Percentiles rank a stretch among this genome's conserved stretches.
phyloP scores from a whole-genome alignment of 2,797 vertebrate genomes.

The Eurystomus glaucurus region DNA sequence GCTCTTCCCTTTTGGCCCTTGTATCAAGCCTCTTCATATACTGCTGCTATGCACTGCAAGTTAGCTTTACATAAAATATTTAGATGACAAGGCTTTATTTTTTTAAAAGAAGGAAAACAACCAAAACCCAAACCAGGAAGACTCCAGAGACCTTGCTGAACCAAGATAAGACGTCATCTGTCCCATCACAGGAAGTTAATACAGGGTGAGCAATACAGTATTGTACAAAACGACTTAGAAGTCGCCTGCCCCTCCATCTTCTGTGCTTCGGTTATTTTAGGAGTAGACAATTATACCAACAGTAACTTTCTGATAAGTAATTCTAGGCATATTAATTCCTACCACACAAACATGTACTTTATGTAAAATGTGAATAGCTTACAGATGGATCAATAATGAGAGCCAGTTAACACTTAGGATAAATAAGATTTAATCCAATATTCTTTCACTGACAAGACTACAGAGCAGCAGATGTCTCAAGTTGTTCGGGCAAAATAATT shows the following conservation, averaged over 20 bases:
- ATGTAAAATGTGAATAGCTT: constrained; percentile 13
- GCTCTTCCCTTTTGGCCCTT: not conserved
- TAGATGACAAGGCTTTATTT: not conserved
- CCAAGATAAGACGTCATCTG: constrained; percentile 12
- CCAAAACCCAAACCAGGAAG: not conserved
- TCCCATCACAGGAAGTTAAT: not conserved
- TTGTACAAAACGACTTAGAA: not conserved
- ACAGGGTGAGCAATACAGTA: not conserved
- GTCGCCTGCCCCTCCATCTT: not conserved
- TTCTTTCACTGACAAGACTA: not conserved
- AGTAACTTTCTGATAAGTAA: constrained; percentile 8
- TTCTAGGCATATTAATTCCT: constrained; percentile 15
- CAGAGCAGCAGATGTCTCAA: constrained; percentile 19
- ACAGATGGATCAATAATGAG: constrained; percentile 30
- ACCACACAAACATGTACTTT: not conserved
- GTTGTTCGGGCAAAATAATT: not conserved
- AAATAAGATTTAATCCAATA: constrained; percentile 51
- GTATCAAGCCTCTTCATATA: not conserved
- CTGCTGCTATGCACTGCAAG: not conserved
- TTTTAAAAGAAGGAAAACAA: not conserved
- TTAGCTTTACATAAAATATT: not conserved
- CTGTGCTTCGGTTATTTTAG: not conserved
- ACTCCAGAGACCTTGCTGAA: not conserved
- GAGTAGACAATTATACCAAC: not conserved
- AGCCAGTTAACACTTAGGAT: constrained; percentile 37